Conservation (phyloP, 2,888 invertebrate genomes). For the Drosophila ezoana region DNA sequence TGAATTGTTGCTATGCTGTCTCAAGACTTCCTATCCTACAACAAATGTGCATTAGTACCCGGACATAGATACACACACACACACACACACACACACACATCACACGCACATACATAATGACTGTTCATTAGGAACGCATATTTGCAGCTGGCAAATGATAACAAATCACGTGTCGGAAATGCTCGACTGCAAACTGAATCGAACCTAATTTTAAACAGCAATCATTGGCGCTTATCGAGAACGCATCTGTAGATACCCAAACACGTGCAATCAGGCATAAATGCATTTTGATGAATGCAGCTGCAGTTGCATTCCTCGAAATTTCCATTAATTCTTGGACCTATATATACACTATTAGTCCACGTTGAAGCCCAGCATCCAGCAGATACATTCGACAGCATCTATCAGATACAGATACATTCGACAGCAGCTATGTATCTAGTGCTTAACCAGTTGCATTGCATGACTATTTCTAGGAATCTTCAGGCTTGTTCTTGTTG, state of each 20-base stretch:
- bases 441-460: constrained; percentile 40
- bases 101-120: too few species aligned
- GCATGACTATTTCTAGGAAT: constrained; percentile 66
- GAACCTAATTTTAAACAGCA: constrained; percentile 7
- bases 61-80: too few species aligned
- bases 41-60: neutral
- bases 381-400: constrained; percentile 17
- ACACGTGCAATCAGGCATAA: constrained; percentile 19
- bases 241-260: constrained; percentile 13
- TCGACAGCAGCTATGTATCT: neutral
- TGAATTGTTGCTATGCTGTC: neutral
- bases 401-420: neutral
- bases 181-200: constrained; percentile 4
- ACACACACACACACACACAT: too few species aligned
- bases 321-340: constrained; percentile 44
- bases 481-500: constrained; percentile 10
- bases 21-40: neutral
- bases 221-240: constrained; percentile 24
- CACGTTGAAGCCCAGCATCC: constrained; percentile 2
- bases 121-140: too few species aligned
- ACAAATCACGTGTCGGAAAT: neutral
- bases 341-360: constrained; percentile 43
- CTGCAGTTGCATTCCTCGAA: constrained; percentile 26
- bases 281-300: constrained; percentile 36
- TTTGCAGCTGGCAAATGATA: constrained; percentile 22